phyloP scores from a whole-genome alignment of 2,113 vertebrate species.

The Orcinus orca region DNA sequence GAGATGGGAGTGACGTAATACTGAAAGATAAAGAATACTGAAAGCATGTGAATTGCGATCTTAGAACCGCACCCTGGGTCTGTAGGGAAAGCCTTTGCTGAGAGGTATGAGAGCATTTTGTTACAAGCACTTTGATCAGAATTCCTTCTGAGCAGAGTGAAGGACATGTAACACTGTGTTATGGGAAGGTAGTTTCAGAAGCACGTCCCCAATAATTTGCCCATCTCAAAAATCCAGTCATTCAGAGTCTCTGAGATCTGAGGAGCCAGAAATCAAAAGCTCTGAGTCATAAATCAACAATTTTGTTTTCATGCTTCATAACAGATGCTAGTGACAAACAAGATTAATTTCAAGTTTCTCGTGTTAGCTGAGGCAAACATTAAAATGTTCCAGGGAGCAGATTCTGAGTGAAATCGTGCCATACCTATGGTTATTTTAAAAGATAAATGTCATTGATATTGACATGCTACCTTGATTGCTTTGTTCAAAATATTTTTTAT shows the following conservation, averaged over 20 bases:
- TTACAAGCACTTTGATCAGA: not conserved
- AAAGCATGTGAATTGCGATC: not conserved
- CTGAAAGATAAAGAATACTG: not conserved
- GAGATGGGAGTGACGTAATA: not conserved
- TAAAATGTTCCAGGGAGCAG: not conserved
- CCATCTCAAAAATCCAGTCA: not conserved
- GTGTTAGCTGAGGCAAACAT: not conserved
- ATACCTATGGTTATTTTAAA: not conserved
- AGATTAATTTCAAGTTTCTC: conserved; percentile 39
- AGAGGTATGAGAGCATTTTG: not conserved
- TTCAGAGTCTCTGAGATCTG: not conserved
- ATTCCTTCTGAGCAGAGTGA: not conserved
- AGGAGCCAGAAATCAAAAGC: not conserved
- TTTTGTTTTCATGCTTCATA: conserved; percentile 7
- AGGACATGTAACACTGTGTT: not conserved
- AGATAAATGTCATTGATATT: not conserved
- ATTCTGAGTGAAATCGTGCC: not conserved
- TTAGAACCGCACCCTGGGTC: not conserved
- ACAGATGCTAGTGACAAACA: not conserved
- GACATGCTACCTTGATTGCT: not conserved
- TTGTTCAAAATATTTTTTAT: conserved; percentile 6
- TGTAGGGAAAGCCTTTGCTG: not conserved
- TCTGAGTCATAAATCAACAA: not conserved
- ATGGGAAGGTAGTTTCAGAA: not conserved
- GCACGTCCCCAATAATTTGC: not conserved